These are phyloP conservation scores for Ametastegia equiseti DNA, from an alignment of 2,888 invertebrate species.

Conservation along the genomic window DNA sequence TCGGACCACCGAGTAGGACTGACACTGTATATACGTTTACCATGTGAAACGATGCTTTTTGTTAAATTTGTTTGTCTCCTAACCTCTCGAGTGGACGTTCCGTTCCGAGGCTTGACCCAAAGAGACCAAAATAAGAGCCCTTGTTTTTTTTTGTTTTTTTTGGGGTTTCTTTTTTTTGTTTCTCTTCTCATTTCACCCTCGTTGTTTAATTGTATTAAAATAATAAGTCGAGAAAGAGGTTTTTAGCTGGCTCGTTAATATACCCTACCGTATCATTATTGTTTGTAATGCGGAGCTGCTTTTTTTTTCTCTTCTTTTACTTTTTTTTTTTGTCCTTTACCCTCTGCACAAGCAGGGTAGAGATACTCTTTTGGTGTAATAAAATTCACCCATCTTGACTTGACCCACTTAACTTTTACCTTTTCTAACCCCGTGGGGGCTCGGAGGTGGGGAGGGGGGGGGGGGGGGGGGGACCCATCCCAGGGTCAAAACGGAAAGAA, in stretches of 20 bases:
- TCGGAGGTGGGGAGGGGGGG: too few relatives aligned
- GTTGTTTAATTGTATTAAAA: neutral
- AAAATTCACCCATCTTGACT: slow-evolving; percentile 14
- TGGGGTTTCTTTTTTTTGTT: neutral
- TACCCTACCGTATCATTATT: neutral
- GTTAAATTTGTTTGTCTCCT: neutral
- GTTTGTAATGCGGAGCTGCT: neutral
- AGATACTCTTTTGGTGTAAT: slow-evolving; percentile 28
- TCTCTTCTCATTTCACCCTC: too few relatives aligned
- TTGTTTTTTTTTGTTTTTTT: neutral
- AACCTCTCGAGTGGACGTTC: neutral
- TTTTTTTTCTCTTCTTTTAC: neutral
- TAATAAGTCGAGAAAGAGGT: neutral
- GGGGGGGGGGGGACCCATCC: too few relatives aligned
- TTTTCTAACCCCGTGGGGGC: neutral
- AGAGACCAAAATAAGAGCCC: neutral
- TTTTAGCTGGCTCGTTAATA: neutral
- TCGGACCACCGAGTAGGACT: neutral
- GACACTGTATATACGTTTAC: slow-evolving; percentile 7
- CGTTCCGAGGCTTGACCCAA: neutral
- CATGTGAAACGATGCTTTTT: slow-evolving; percentile 26
- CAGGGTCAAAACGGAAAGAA: slow-evolving; percentile 24
- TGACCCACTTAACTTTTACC: slow-evolving; percentile 37
- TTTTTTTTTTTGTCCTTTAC: neutral
- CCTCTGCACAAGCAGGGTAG: neutral